phyloP scores from a whole-genome alignment of 2,888 invertebrate genomes.

The Ophioninae sp. region DNA sequence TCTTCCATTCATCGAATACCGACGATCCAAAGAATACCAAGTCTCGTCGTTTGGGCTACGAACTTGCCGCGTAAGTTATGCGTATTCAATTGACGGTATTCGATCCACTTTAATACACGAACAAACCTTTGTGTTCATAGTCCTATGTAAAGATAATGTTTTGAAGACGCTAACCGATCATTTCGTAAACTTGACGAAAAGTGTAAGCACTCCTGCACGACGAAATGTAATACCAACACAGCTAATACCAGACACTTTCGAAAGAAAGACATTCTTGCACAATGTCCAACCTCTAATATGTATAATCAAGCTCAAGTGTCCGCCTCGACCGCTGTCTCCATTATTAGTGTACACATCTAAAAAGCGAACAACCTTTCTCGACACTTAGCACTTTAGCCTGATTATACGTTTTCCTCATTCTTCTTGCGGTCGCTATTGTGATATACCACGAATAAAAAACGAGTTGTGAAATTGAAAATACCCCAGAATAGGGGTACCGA shows the following conservation, averaged over 20 bases:
- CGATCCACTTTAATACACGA: not conserved
- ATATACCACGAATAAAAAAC: not conserved
- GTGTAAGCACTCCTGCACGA: not conserved
- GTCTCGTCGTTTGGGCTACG: not conserved
- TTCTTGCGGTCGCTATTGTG: not conserved
- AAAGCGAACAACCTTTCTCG: not conserved
- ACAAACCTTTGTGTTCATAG: not conserved
- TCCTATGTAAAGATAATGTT: not conserved
- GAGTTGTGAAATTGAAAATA: conserved; percentile 38
- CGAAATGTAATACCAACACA: not conserved
- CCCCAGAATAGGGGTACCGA: conserved; percentile 12
- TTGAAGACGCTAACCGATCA: not conserved
- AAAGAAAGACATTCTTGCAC: conserved; percentile 2
- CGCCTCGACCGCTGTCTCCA: not conserved
- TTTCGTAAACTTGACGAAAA: conserved; percentile 11
- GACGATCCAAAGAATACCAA: not conserved
- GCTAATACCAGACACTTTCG: not conserved
- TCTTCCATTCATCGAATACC: not conserved
- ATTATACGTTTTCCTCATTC: not conserved
- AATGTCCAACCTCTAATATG: conserved; percentile 13
- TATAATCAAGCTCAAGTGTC: conserved; percentile 2
- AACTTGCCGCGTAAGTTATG: not conserved
- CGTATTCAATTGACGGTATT: not conserved
- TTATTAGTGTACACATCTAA: conserved; percentile 34
- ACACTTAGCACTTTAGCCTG: not conserved